Conservation (phyloP, 2,888 invertebrate genomes). For the Hypena proboscidalis region DNA sequence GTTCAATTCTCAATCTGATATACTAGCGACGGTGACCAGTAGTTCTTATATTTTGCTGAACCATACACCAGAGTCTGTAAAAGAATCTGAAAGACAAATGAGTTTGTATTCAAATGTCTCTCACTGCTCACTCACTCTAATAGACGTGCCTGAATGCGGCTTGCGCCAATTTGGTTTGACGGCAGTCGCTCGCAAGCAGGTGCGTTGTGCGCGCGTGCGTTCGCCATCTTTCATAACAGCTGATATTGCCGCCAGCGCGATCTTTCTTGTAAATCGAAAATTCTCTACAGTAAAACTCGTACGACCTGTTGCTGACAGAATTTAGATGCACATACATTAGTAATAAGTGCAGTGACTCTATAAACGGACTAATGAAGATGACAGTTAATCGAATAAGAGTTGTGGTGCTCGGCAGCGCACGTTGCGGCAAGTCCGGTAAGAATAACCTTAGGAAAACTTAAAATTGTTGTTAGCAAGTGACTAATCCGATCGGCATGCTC, state of each 20-base stretch:
- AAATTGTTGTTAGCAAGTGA: conserved; percentile 47
- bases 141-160: conserved; percentile 66
- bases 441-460: conserved; percentile 46
- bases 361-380: conserved; percentile 86
- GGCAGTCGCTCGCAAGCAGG: conserved; percentile 81
- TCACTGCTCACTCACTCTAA: conserved; percentile 60
- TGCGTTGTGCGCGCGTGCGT: conserved; percentile 79
- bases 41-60: conserved; percentile 17
- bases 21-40: conserved; percentile 1
- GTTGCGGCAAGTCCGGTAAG: conserved; percentile 92
- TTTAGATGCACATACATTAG: conserved; percentile 53
- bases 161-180: conserved; percentile 78
- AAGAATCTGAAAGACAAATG: conserved; percentile 44
- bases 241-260: conserved; percentile 71
- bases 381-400: conserved; percentile 92
- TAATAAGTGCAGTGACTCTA: conserved; percentile 57
- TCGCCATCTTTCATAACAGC: conserved; percentile 68
- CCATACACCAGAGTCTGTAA: conserved; percentile 32
- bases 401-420: conserved; percentile 90
- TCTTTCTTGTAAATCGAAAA: conserved; percentile 53
- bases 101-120: conserved; percentile 54
- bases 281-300: conserved; percentile 42
- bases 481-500: conserved; percentile 44
- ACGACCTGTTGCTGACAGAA: conserved; percentile 39
- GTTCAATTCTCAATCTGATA: conserved; percentile 9